Conservation (phyloP, 2,113 vertebrate species). For the Xenopus tropicalis region UCB_Xtro_10.0 CM004445.2:138880501-138881000, state of each 20-base stretch:
- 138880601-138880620: too few relatives aligned
- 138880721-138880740: too few relatives aligned
- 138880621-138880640: too few relatives aligned
- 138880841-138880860: slow-evolving; percentile 80
- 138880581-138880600: not conserved
- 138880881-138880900: slow-evolving; percentile 58
- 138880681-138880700: too few relatives aligned
- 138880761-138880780: not conserved
- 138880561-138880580: not conserved
- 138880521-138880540: not conserved
- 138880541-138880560: too few relatives aligned
- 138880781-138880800: not conserved
- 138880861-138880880: slow-evolving; percentile 71
- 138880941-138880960: slow-evolving; percentile 87
- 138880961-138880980: slow-evolving; percentile 71
- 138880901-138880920: slow-evolving; percentile 74
- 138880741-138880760: slow-evolving; percentile 1
- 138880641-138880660: not conserved
- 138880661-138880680: not conserved
- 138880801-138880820: not conserved
- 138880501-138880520: not conserved
- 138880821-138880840: not conserved
- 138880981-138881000: not conserved
- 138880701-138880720: too few relatives aligned
- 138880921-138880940: slow-evolving; percentile 74